phyloP scores from a whole-genome alignment of 2,113 vertebrate genomes.

The Scophthalmus maximus region DNA sequence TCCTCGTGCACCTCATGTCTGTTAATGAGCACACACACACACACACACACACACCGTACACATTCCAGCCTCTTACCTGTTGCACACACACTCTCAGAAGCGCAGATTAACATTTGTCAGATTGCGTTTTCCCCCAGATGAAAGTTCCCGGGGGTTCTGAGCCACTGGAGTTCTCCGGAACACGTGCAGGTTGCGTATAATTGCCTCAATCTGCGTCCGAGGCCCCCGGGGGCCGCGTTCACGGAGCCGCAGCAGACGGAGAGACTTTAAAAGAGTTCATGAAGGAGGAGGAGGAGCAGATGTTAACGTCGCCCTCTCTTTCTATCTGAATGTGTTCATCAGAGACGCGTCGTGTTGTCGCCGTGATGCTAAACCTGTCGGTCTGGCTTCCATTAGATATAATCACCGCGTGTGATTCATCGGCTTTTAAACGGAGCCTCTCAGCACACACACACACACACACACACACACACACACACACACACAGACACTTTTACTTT shows the following conservation, averaged over 20 bases:
- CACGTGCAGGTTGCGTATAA: conserved; percentile 65
- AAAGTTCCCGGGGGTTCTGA: conserved; percentile 41
- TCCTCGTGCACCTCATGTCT: neutral
- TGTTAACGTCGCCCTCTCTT: conserved; percentile 42
- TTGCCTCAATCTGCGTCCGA: conserved; percentile 60
- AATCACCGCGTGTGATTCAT: conserved; percentile 62
- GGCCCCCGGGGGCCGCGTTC: conserved; percentile 63
- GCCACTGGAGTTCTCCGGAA: conserved; percentile 58
- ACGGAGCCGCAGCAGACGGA: conserved; percentile 52
- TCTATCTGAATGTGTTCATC: conserved; percentile 31
- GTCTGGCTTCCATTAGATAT: conserved; percentile 63
- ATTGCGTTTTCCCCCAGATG: conserved; percentile 61
- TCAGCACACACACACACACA: conserved; percentile 69
- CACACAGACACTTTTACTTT: too few species aligned
- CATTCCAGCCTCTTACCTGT: conserved; percentile 52
- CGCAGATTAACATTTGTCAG: conserved; percentile 60
- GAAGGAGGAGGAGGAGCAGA: conserved; percentile 72
- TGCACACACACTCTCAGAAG: conserved; percentile 33
- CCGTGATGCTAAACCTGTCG: neutral
- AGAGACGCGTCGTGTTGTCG: conserved; percentile 2
- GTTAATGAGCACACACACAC: conserved; percentile 4
- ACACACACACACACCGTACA: conserved; percentile 4
- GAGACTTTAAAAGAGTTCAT: conserved; percentile 60
- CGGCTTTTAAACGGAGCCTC: conserved; percentile 70
- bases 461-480: too few species aligned